Evolutionary conservation across 2,797 vertebrate genomes (phyloP), one percentile per base, ranked within the genome.

Genomic region (Prunella strophiata): DNA sequence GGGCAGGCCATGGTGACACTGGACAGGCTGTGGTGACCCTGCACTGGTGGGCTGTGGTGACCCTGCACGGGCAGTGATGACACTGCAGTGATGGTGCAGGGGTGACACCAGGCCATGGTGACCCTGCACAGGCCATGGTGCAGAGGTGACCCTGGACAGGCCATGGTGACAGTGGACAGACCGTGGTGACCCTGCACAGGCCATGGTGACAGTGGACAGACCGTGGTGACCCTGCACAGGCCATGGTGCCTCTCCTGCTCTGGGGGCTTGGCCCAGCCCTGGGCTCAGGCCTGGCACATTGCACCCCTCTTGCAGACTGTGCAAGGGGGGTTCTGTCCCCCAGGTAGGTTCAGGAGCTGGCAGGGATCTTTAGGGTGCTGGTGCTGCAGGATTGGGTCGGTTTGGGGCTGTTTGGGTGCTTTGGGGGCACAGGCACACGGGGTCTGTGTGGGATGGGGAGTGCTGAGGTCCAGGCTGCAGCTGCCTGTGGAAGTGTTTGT

Each of bases 361-460:
- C 34, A 59, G 48, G 19, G 15, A 2, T 13, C n/a, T 12, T 14
- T 36, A 36, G 36, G 36, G 36, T 36, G 36, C 36, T 36, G 30
- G 22, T 55, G 42, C 51, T 57, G 51, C 51, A 38, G 76, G 7
- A 13, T 16, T 3, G 10, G 40, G 0, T 9, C 26, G 2, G 7
- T 8, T 5, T 66, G 27, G 40, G 75, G 51, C 51, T 32, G 13
- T 13, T 3, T 3, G 51, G 47, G 38, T 62, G 58, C 47, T 34
- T 30, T 30, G 11, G 38, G 9, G 51, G 3, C 8, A 4, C 22
- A 12, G 10, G 3, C 55, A n/a, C 45, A 2, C 6, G 0, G 43
- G 4, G 4, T 6, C 10, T 15, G 6, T 2, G 73, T 51, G 59
- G 48, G 26, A 2, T 45, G n/a, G 76, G 32, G 15, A 25, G 6